Conservation (phyloP, 2,113 vertebrate genomes). For the Sylvia atricapilla region DNA sequence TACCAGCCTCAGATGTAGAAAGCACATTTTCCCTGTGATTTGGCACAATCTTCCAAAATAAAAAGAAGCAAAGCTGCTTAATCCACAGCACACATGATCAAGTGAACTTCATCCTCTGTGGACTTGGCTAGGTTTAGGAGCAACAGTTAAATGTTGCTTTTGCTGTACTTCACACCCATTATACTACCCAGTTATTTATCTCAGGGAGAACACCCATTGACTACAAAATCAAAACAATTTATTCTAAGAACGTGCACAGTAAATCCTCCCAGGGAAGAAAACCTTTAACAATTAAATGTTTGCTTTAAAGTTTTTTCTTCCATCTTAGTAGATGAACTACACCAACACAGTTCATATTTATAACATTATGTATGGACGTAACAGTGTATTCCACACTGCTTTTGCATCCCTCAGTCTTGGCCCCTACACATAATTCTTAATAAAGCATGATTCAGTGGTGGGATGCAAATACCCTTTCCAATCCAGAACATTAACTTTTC, state of each 20-base stretch:
- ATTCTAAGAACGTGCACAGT: background rate
- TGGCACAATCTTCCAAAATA: background rate
- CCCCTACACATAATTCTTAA: background rate
- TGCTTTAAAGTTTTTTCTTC: background rate
- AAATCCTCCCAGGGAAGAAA: background rate
- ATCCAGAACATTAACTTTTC: background rate
- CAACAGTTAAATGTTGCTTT: background rate
- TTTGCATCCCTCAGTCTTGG: background rate
- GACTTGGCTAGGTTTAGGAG: background rate
- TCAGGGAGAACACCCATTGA: background rate
- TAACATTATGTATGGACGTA: rapidly evolving
- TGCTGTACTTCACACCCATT: background rate
- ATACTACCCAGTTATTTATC: background rate
- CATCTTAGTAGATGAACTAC: background rate
- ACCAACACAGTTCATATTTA: background rate
- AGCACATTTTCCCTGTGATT: background rate
- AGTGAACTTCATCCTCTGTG: background rate
- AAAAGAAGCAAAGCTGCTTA: background rate
- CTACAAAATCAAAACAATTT: background rate
- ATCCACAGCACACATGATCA: background rate
- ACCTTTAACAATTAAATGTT: background rate
- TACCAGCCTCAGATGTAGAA: background rate
- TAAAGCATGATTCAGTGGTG: background rate
- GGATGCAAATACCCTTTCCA: background rate
- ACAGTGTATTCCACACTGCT: background rate